Percentiles rank a stretch among this genome's conserved stretches.
Evolutionary conservation across 2,113 vertebrate genomes (phyloP).

Genomic region (Carassius carassius): DNA sequence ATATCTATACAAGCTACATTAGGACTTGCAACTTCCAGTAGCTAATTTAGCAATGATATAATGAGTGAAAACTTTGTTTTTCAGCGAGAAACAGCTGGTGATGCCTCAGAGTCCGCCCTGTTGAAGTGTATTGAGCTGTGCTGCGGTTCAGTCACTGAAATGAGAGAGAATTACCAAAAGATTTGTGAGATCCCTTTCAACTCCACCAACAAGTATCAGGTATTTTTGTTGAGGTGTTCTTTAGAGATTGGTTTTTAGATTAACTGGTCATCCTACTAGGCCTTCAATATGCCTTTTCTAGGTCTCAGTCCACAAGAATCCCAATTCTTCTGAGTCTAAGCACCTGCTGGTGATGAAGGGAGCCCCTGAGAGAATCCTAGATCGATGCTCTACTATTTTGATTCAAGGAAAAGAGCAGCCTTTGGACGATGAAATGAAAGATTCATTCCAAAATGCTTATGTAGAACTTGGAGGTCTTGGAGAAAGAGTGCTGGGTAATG

Average conservation of each 20-base stretch:
- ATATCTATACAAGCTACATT: neutral
- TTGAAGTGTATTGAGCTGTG: constrained; percentile 93
- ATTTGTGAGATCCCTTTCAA: constrained; percentile 92
- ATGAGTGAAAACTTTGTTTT: neutral
- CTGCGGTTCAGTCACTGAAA: constrained; percentile 86
- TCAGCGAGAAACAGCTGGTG: constrained; percentile 87
- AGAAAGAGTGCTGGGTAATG: constrained; percentile 84
- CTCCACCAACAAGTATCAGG: constrained; percentile 96
- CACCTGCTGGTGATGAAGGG: constrained; percentile 91
- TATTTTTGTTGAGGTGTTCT: constrained; percentile 52
- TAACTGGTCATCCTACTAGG: neutral
- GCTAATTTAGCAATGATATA: neutral
- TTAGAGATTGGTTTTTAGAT: neutral
- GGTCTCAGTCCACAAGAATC: constrained; percentile 88
- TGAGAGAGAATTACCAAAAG: constrained; percentile 83
- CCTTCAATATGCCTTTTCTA: constrained; percentile 49
- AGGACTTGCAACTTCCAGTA: neutral
- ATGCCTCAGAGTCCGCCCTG: constrained; percentile 90
- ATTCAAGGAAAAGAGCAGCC: constrained; percentile 83
- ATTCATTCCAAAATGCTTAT: constrained; percentile 87
- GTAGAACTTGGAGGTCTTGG: constrained; percentile 87
- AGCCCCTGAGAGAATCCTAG: constrained; percentile 89
- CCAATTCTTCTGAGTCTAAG: constrained; percentile 69
- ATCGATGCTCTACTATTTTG: constrained; percentile 86
- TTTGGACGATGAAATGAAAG: constrained; percentile 85